Conservation (phyloP, 2,113 vertebrate genomes). For the Anolis carolinensis region DNA sequence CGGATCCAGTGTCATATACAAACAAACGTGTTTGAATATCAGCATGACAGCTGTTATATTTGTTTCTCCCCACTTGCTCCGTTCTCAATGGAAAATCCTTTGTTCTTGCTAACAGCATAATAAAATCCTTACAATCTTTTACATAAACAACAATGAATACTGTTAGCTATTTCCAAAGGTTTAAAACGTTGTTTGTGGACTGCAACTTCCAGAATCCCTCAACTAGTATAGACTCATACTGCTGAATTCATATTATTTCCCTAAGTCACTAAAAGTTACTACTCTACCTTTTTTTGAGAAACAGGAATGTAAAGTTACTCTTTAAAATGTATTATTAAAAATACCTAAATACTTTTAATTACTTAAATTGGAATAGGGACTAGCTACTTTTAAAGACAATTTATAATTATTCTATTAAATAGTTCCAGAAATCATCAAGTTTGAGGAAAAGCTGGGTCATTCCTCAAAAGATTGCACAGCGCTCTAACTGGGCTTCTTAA, state of each 20-base stretch:
- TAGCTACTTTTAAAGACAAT: too few relatives aligned
- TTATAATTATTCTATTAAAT: background rate
- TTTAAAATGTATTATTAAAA: background rate
- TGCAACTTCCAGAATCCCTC: too few relatives aligned
- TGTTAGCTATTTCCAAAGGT: background rate
- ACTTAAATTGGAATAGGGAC: too few relatives aligned
- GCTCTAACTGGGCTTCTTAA: background rate
- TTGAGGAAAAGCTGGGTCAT: background rate
- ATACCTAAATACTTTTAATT: background rate
- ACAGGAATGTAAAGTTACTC: background rate
- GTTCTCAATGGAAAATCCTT: background rate
- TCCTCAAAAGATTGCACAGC: background rate
- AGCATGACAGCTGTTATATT: background rate
- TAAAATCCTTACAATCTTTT: background rate
- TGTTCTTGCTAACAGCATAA: background rate
- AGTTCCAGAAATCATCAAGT: background rate
- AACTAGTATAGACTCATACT: background rate
- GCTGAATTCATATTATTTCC: background rate
- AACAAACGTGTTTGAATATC: slow-evolving; percentile 42
- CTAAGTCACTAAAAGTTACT: background rate
- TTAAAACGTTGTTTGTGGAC: too few relatives aligned
- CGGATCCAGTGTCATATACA: slow-evolving; percentile 54
- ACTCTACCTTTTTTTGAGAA: background rate
- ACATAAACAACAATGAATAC: background rate
- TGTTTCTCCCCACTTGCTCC: background rate